phyloP scores from a whole-genome alignment of 2,888 invertebrate species.

The Osmoderma eremita region DNA sequence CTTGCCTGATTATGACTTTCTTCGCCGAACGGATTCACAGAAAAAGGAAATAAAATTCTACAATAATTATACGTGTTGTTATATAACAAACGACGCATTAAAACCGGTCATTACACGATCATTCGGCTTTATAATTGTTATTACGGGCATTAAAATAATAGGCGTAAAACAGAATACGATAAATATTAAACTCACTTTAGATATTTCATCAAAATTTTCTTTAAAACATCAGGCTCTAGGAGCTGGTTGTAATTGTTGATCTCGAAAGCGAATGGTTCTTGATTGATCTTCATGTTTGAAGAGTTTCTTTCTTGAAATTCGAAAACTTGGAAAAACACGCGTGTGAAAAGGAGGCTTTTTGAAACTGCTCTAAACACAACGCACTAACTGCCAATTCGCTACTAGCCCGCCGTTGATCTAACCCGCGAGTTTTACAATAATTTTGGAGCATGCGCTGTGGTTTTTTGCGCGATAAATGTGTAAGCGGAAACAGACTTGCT shows the following conservation, averaged over 20 bases:
- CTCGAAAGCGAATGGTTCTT: conserved; percentile 6
- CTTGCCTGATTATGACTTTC: conserved; percentile 3
- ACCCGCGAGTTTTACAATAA: conserved; percentile 16
- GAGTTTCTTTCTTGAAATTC: not conserved
- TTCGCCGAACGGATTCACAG: not conserved
- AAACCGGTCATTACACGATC: too few species aligned
- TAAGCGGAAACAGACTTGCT: too few species aligned
- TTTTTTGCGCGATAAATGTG: too few species aligned
- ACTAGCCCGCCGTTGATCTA: not conserved
- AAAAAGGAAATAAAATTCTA: conserved; percentile 17
- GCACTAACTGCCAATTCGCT: not conserved
- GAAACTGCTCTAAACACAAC: not conserved
- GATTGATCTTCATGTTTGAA: conserved; percentile 28
- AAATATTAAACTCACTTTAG: conserved; percentile 36
- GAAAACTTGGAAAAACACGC: not conserved
- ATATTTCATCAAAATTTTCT: conserved; percentile 39
- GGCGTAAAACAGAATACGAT: not conserved
- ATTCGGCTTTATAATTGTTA: conserved; percentile 3
- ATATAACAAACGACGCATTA: conserved; percentile 11
- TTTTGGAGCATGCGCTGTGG: conserved; percentile 7
- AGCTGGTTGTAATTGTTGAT: conserved; percentile 33
- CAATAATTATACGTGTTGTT: conserved; percentile 1
- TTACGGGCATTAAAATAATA: not conserved
- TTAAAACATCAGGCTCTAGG: conserved; percentile 36
- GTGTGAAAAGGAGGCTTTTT: not conserved